Conservation (phyloP, 1,140 invertebrate species). For the Micrasema longulum region DNA sequence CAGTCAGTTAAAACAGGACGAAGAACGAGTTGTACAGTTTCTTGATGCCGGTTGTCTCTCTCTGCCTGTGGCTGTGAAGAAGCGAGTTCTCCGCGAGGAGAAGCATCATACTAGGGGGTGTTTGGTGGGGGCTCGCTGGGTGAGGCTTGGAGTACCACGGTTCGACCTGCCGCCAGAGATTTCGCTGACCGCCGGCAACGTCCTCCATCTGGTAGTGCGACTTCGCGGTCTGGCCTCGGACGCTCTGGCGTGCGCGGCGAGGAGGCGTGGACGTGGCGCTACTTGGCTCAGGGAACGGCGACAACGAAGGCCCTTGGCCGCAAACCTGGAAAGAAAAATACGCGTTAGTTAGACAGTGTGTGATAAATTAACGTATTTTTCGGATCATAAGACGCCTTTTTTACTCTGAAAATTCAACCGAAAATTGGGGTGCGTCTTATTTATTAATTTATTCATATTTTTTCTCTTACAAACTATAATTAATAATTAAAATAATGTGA, state of each 20-base stretch:
- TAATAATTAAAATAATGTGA: no score
- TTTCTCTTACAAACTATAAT: neutral
- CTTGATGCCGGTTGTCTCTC: slow-evolving; percentile 84
- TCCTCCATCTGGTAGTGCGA: slow-evolving; percentile 31
- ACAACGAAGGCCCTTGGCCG: neutral
- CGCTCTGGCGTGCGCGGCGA: slow-evolving; percentile 6
- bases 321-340: slow-evolving; percentile 1
- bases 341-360: neutral
- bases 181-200: slow-evolving; percentile 5
- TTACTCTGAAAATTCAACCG: no score
- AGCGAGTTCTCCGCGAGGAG: slow-evolving; percentile 77
- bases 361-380: no score
- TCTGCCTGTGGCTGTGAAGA: slow-evolving; percentile 81
- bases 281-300: neutral
- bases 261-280: neutral
- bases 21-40: slow-evolving; percentile 88
- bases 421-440: no score
- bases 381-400: no score
- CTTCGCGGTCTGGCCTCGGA: neutral
- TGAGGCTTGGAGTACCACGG: slow-evolving; percentile 2
- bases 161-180: slow-evolving; percentile 1
- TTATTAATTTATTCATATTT: no score
- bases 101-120: slow-evolving; percentile 64
- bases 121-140: slow-evolving; percentile 3
- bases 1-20: slow-evolving; percentile 79